These are phyloP conservation scores for Peromyscus melanophrys DNA, from an alignment of 2,797 vertebrate species.

Conservation along the genomic window DNA sequence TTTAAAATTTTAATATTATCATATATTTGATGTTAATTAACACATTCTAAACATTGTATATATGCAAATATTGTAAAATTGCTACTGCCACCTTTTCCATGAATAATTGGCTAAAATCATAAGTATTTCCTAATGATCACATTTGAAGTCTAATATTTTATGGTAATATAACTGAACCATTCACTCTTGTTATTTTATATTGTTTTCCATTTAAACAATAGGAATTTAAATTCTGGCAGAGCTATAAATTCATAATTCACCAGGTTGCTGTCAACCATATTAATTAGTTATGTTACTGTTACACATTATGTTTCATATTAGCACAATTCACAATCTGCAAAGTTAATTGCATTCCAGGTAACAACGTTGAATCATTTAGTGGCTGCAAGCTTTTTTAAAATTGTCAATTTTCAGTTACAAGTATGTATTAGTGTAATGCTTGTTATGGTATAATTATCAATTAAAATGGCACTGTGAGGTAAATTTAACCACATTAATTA, in stretches of 20 bases:
- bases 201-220: conserved; percentile 69
- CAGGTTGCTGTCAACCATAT: conserved; percentile 59
- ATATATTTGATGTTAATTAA: conserved; percentile 10
- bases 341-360: conserved; percentile 84
- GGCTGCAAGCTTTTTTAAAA: conserved; percentile 65
- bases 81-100: neutral
- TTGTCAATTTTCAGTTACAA: conserved; percentile 76
- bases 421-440: conserved; percentile 70
- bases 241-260: conserved; percentile 69
- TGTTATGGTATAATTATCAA: conserved; percentile 77
- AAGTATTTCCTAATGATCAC: conserved; percentile 58
- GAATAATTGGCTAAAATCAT: conserved; percentile 15
- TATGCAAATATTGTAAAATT: neutral
- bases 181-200: conserved; percentile 14
- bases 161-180: conserved; percentile 33
- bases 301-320: conserved; percentile 74
- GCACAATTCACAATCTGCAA: conserved; percentile 85
- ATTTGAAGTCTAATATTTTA: conserved; percentile 37
- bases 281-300: conserved; percentile 82
- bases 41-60: neutral
- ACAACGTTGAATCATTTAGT: conserved; percentile 63
- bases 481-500: conserved; percentile 80
- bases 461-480: conserved; percentile 53
- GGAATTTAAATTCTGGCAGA: conserved; percentile 58
- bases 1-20: neutral